A percentile compares a stretch with the other conserved stretches of the same genome.
Conservation (phyloP, 2,113 vertebrate species). For the Perccottus glenii region DNA sequence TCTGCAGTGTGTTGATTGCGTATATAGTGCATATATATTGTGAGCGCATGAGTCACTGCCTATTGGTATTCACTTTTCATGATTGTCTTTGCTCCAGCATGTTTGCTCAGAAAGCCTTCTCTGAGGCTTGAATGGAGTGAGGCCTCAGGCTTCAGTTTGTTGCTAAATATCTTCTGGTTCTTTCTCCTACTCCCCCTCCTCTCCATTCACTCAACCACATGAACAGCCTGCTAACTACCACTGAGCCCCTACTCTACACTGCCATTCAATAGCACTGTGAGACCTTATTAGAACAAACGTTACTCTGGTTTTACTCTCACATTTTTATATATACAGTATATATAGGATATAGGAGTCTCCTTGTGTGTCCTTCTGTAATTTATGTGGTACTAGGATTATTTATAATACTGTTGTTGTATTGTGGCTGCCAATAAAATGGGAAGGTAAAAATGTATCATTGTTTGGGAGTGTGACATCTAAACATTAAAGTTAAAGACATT, state of each 20-base stretch:
- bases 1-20: slow-evolving; percentile 5
- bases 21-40: slow-evolving; percentile 19
- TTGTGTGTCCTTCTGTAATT: too few species aligned
- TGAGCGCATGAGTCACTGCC: slow-evolving; percentile 40
- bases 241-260: slow-evolving; percentile 11
- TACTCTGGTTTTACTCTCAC: not conserved
- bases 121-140: slow-evolving; percentile 59
- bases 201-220: slow-evolving; percentile 18
- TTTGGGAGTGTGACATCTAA: too few species aligned
- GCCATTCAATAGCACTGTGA: not conserved
- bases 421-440: too few species aligned
- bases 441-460: too few species aligned
- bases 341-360: too few species aligned
- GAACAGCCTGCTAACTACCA: slow-evolving; percentile 38
- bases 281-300: not conserved
- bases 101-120: slow-evolving; percentile 68
- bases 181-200: slow-evolving; percentile 17
- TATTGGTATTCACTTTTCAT: slow-evolving; percentile 69
- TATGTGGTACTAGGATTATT: too few species aligned
- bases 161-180: slow-evolving; percentile 25
- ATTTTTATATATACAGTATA: not conserved
- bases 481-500: too few species aligned
- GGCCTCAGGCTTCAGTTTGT: slow-evolving; percentile 60
- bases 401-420: too few species aligned
- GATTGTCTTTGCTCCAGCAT: slow-evolving; percentile 54